phyloP scores from a whole-genome alignment of 2,888 invertebrate species.

The Tipula helvola region DNA sequence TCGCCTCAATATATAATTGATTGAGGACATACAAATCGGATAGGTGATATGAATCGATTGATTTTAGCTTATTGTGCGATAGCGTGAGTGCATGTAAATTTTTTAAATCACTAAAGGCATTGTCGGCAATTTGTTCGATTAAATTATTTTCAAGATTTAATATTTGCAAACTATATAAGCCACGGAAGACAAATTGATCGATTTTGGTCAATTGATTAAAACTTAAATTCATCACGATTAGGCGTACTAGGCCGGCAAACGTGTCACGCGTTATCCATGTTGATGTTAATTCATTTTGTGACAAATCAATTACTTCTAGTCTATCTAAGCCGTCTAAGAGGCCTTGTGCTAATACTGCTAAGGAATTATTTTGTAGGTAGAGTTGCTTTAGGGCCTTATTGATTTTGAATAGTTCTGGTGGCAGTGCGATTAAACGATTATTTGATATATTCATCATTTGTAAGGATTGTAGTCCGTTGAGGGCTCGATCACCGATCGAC shows the following conservation, averaged over 20 bases:
- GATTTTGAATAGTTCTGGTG: conserved; percentile 63
- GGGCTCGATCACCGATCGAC: conserved; percentile 58
- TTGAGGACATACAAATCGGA: conserved; percentile 60
- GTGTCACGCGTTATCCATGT: conserved; percentile 67
- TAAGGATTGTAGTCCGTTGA: conserved; percentile 54
- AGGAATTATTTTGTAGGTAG: conserved; percentile 63
- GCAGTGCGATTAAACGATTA: conserved; percentile 63
- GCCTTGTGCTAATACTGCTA: conserved; percentile 62
- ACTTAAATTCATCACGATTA: conserved; percentile 62
- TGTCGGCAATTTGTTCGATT: conserved; percentile 55
- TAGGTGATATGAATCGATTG: conserved; percentile 57
- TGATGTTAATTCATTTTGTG: conserved; percentile 61
- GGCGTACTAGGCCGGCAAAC: conserved; percentile 58
- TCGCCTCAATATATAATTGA: conserved; percentile 61
- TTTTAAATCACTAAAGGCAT: conserved; percentile 60
- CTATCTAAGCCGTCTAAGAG: conserved; percentile 60
- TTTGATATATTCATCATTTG: conserved; percentile 65
- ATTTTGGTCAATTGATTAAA: conserved; percentile 59
- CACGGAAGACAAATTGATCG: conserved; percentile 58
- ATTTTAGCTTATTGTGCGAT: conserved; percentile 55
- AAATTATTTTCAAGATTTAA: conserved; percentile 60
- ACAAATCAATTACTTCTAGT: conserved; percentile 59
- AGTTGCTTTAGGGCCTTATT: conserved; percentile 59
- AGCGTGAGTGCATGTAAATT: conserved; percentile 65
- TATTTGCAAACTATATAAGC: conserved; percentile 60